phyloP scores from a whole-genome alignment of 1,140 invertebrate genomes.

The Sycophaga agraensis region DNA sequence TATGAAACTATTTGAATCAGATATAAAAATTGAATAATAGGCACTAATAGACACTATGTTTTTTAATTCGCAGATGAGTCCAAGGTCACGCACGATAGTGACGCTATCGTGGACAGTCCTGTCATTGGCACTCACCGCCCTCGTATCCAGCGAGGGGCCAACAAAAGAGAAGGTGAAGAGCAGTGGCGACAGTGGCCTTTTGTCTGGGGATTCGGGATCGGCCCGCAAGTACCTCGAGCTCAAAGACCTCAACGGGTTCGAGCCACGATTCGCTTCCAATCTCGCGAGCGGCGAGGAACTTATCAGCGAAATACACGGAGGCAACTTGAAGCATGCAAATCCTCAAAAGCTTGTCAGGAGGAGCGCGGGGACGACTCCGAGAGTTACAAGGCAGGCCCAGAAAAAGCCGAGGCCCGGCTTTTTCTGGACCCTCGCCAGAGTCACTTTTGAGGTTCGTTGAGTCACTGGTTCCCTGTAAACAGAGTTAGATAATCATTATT shows the following conservation, averaged over 20 bases:
- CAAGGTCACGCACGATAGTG: background rate
- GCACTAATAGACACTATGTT: too few relatives aligned
- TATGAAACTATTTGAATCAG: too few relatives aligned
- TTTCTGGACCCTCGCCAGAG: conserved; percentile 55
- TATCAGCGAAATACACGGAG: background rate
- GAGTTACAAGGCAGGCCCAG: conserved; percentile 40
- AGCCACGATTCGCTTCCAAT: background rate
- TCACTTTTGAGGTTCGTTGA: conserved; percentile 55
- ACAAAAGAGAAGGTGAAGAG: background rate
- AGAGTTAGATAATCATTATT: too few relatives aligned
- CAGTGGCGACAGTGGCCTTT: background rate
- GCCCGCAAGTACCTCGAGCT: conserved; percentile 15
- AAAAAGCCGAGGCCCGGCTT: conserved; percentile 53
- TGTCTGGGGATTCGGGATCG: too few relatives aligned
- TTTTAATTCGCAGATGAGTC: conserved; percentile 24
- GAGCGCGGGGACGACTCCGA: conserved; percentile 27
- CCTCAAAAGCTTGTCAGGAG: conserved; percentile 2
- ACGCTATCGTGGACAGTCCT: conserved; percentile 1
- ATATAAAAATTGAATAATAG: too few relatives aligned
- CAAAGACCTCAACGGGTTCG: conserved; percentile 2
- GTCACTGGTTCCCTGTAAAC: too few relatives aligned
- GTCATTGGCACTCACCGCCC: background rate
- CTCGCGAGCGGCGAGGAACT: background rate
- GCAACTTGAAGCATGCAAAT: too few relatives aligned
- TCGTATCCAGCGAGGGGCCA: background rate